Conservation (phyloP, 1,140 invertebrate genomes). For the Theocolax elegans region DNA sequence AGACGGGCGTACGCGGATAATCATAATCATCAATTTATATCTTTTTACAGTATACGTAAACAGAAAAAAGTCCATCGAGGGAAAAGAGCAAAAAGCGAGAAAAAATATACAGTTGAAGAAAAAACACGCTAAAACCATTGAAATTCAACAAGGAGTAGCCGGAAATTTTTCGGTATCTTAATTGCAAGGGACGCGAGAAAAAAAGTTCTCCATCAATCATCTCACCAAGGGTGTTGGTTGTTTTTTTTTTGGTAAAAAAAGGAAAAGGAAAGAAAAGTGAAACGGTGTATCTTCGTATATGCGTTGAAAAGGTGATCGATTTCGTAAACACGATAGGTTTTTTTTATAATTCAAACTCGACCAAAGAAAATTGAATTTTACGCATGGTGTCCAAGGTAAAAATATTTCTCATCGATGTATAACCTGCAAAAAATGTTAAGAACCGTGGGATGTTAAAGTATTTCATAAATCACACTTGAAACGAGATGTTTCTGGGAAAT, state of each 20-base stretch:
- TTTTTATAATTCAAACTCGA: background rate
- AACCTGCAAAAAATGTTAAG: too few relatives aligned
- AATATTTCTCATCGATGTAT: too few relatives aligned
- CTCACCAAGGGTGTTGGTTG: background rate
- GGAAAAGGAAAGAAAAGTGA: background rate
- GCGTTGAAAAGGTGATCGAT: background rate
- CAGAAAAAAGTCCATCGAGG: background rate
- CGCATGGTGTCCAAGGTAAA: too few relatives aligned
- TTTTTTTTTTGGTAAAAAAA: background rate
- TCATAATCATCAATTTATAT: conserved; percentile 4
- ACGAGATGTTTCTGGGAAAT: too few relatives aligned
- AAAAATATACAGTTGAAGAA: background rate
- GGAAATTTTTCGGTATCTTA: background rate
- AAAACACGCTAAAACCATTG: background rate
- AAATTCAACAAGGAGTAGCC: too few relatives aligned
- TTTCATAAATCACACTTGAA: too few relatives aligned
- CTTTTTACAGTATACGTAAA: background rate
- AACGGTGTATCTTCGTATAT: too few relatives aligned
- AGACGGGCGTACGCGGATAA: background rate
- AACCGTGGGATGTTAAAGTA: too few relatives aligned
- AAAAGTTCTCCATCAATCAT: conserved; percentile 3
- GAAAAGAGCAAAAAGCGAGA: background rate
- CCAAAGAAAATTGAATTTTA: background rate
- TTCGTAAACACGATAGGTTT: background rate
- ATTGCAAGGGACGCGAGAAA: background rate